phyloP scores from a whole-genome alignment of 2,797 vertebrate genomes.

The Pogoniulus pusillus region DNA sequence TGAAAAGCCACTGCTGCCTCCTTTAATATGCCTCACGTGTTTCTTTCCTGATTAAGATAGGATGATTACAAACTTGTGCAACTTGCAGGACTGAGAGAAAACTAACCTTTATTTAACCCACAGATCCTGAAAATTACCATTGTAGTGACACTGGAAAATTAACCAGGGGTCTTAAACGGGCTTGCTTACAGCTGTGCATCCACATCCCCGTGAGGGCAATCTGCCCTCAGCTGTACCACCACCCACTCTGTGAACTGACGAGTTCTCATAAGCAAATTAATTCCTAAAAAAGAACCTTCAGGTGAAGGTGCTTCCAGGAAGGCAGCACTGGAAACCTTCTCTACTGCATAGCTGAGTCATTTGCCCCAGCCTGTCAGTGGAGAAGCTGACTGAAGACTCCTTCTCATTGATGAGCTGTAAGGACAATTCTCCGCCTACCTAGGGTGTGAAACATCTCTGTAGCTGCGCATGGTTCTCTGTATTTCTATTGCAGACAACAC shows the following conservation, averaged over 20 bases:
- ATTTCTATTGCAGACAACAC: background rate
- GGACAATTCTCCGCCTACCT: background rate
- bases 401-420: rapidly evolving
- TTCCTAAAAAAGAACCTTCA: background rate
- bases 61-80: background rate
- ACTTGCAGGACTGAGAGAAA: background rate
- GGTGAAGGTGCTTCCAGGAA: constrained; percentile 12
- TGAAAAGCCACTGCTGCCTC: background rate
- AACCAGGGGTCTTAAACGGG: background rate
- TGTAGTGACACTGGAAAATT: background rate
- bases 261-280: background rate
- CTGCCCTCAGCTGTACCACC: background rate
- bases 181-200: background rate
- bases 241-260: background rate
- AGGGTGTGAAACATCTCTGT: background rate
- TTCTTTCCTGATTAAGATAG: background rate
- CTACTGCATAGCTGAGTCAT: background rate
- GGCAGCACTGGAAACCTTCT: background rate
- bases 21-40: background rate
- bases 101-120: constrained; percentile 8
- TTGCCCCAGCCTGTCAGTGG: background rate
- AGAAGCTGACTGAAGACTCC: background rate
- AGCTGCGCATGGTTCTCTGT: background rate
- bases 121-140: background rate
- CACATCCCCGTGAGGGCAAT: background rate